Conservation (phyloP, 1,140 invertebrate genomes). For the Octopus bimaculoides region DNA sequence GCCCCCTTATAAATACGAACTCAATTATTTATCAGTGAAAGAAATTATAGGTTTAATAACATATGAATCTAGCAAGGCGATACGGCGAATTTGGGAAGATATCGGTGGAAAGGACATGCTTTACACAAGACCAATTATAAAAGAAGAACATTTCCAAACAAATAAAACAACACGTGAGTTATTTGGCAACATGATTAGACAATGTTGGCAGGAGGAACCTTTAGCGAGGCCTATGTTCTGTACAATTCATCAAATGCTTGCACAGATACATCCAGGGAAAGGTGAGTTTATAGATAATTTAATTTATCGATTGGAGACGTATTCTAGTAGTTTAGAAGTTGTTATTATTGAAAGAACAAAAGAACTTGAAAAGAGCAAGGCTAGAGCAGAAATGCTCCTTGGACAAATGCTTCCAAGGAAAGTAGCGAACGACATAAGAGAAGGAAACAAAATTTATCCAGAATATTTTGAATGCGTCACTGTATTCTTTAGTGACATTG, state of each 20-base stretch:
- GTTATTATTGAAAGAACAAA: conserved; percentile 82
- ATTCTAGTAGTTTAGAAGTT: conserved; percentile 88
- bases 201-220: conserved; percentile 19
- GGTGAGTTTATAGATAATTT: conserved; percentile 37
- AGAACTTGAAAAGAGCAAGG: conserved; percentile 84
- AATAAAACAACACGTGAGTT: conserved; percentile 23
- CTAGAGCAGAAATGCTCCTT: conserved; percentile 84
- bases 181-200: conserved; percentile 23
- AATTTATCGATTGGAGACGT: conserved; percentile 72
- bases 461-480: conserved; percentile 85
- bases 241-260: conserved; percentile 22
- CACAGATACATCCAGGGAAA: conserved; percentile 30
- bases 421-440: conserved; percentile 66
- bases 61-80: conserved; percentile 21
- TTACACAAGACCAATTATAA: neutral
- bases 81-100: neutral
- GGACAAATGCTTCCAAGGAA: conserved; percentile 86
- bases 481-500: conserved; percentile 83
- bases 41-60: conserved; percentile 24
- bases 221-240: conserved; percentile 23
- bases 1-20: conserved; percentile 27
- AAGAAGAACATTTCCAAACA: conserved; percentile 12
- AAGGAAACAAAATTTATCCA: conserved; percentile 81
- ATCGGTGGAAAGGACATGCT: neutral
- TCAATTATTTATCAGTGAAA: conserved; percentile 15